Base-by-base conservation (phyloP, 2,113 vertebrate species). In the Jacana jacana region DNA sequence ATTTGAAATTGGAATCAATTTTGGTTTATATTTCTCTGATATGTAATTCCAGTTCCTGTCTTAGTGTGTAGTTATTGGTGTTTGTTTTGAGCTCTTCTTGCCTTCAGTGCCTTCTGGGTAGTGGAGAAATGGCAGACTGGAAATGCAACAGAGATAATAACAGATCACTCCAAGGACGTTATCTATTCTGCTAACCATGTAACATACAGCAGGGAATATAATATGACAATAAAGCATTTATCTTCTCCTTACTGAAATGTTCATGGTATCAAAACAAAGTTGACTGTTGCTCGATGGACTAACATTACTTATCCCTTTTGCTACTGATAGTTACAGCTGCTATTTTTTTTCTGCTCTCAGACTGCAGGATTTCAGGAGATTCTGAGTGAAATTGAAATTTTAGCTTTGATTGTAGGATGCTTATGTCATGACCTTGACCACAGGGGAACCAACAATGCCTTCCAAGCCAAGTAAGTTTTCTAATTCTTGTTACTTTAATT, bases 381-480 rank as follows among this genome's bases (percentile, higher is more conserved):
- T 88, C 98, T 99, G 96, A 99, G 98, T 14, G 99, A 99, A 87
- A 98, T 99, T 97, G 99, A 99, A 98, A 99, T 98, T 98, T 98
- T 99, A 97, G 99, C 99, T 4, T 99, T 99, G 89, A 99, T 99
- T 93, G 99, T 99, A 91, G 99, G 99, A 90, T 99, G 99, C 97
- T 98, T 99, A 86, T 99, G 99, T 98, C 99, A 99, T 2, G 99
- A 99, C 98, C 98, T 99, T 94, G 99, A 99, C 98, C 99, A 99
- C 99, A 98, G 99, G 96, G 99, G 99, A 97, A 99, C 99, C 97
- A 99, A 99, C 98, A 99, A 99, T 91, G 99, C 99, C 95, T 99
- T 99, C 97, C 99, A 99, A 98, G 99, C 99, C 92, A 99, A 99
- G 99, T 99, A 98, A 98, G 99, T 98, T 89, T 95, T 96, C 97